Percentiles rank a stretch among this genome's conserved stretches.
These are phyloP conservation scores for Cephalopholis sonnerati DNA, from an alignment of 2,113 vertebrate genomes.

Conservation along the genomic window DNA sequence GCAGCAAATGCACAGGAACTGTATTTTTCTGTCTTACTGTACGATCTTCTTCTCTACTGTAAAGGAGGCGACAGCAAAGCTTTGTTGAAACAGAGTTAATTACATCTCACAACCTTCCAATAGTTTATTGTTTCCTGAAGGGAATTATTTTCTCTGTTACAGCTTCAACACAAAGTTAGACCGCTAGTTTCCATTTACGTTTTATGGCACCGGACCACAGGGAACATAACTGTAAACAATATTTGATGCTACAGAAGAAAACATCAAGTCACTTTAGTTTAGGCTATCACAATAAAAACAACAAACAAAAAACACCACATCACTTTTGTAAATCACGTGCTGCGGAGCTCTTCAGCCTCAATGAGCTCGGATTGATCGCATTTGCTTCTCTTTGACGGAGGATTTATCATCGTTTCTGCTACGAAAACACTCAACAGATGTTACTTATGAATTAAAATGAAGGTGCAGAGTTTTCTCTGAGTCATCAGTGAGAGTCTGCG, in stretches of 20 bases:
- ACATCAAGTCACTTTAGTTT: constrained; percentile 23
- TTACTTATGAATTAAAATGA: constrained; percentile 19
- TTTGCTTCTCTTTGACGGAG: constrained; percentile 25
- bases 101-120: constrained; percentile 39
- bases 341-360: constrained; percentile 7
- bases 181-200: constrained; percentile 49
- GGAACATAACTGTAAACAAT: constrained; percentile 44
- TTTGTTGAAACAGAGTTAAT: constrained; percentile 56
- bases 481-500: constrained; percentile 2
- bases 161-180: constrained; percentile 36
- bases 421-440: constrained; percentile 42
- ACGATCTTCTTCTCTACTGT: constrained; percentile 4
- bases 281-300: constrained; percentile 25
- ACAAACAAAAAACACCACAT: constrained; percentile 45
- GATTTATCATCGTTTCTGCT: constrained; percentile 26
- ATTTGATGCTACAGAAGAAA: constrained; percentile 35
- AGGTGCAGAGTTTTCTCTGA: constrained; percentile 12
- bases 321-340: constrained; percentile 22
- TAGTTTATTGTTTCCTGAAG: constrained; percentile 52
- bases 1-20: constrained; percentile 54
- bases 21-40: constrained; percentile 33
- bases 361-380: constrained; percentile 17
- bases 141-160: constrained; percentile 55
- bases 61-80: constrained; percentile 23
- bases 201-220: constrained; percentile 43